Evolutionary conservation across 2,113 vertebrate genomes (phyloP), one percentile per base, ranked within the genome.

Genomic region (Aspidoscelis tigris): DNA sequence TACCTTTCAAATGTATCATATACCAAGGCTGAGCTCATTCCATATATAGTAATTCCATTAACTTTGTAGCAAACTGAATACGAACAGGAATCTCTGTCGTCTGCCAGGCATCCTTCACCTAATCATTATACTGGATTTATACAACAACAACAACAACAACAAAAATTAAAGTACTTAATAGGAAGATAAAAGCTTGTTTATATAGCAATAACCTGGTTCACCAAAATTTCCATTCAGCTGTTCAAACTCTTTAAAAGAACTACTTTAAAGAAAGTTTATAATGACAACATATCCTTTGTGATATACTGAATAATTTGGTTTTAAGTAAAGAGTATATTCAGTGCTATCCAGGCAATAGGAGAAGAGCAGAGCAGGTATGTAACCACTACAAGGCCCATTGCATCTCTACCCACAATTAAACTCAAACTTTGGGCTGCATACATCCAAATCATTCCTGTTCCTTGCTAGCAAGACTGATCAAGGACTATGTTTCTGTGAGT

Each of bases 51-150:
- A 22, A 77, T 83, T 83, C 76, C 73, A 70, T 69, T 76, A 21
- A 12, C 16, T 83, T 5, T 53, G 61, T 33, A n/a, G 16, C 33
- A 53, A 24, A 76, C 20, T 77, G 39, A 33, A 68, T 47, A 65
- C n/a, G 16, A 77, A 44, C 44, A 76, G 33, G 9, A 16, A 53
- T 55, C 33, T 21, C 22, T 41, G 26, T 70, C 47, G 69, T 77
- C 82, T 76, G 65, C 58, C 12, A 69, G 68, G 21, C 64, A 26
- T 69, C 65, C n/a, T 69, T 65, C 74, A 76, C 33, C 73, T 68
- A 64, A 84, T 55, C 65, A 55, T 64, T 72, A 83, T 76, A 76
- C 41, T 69, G 64, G 65, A 77, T 11, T 76, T 22, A 83, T 21
- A 6, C 9, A 75, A 75, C 26, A 26, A 61, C 50, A 69, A 14